Evolutionary conservation across 2,113 vertebrate species (phyloP).

Genomic region (Nothoprocta perdicaria): DNA sequence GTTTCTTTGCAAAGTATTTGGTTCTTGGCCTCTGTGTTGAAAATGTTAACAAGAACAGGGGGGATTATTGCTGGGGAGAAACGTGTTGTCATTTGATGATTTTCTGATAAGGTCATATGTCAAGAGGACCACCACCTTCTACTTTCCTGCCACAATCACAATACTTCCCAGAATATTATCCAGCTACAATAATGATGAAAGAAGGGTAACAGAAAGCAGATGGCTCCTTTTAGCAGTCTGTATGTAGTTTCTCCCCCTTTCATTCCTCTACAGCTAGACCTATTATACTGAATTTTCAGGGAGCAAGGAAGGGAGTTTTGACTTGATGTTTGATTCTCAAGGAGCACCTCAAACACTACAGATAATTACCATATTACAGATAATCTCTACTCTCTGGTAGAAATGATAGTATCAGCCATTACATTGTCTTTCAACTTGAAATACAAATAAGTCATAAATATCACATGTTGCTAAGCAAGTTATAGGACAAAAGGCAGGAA

Average conservation of each 20-base stretch:
- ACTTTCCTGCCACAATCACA: neutral
- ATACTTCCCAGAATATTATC: neutral
- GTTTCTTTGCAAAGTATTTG: neutral
- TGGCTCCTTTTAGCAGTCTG: neutral
- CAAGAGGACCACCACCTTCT: neutral
- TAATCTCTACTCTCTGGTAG: neutral
- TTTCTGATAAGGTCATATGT: neutral
- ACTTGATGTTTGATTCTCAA: neutral
- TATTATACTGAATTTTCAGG: fast-evolving
- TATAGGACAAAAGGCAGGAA: neutral
- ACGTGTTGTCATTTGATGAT: neutral
- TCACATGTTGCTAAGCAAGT: neutral
- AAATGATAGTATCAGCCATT: neutral
- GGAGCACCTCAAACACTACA: neutral
- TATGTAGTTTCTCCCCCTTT: neutral
- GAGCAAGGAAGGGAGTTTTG: neutral
- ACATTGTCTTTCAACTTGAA: neutral
- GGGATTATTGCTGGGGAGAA: neutral
- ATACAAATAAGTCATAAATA: neutral
- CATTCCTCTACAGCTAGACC: neutral
- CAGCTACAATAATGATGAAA: neutral
- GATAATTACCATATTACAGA: neutral
- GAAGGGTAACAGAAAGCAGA: neutral
- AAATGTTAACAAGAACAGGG: neutral
- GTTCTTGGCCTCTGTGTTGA: neutral